These are phyloP conservation scores for Cantharis rustica DNA, from an alignment of 2,888 invertebrate genomes.

Conservation along the genomic window DNA sequence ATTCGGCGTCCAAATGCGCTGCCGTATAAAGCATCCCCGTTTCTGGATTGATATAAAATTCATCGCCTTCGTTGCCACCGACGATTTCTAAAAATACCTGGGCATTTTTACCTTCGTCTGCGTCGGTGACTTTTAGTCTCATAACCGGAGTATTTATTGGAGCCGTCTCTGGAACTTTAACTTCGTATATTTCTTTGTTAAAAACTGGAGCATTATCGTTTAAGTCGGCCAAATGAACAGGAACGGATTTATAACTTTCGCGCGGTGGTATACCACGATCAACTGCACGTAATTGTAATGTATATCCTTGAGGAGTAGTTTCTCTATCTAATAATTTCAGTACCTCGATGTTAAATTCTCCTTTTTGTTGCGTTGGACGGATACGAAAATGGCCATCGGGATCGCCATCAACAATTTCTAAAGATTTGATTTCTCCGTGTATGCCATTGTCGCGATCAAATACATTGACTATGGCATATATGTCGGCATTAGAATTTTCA, in stretches of 20 bases:
- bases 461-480: constrained; percentile 88
- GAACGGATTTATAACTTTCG: constrained; percentile 78
- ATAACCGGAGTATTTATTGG: constrained; percentile 89
- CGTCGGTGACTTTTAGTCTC: constrained; percentile 83
- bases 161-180: constrained; percentile 85
- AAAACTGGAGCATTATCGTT: constrained; percentile 89
- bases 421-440: constrained; percentile 79
- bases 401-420: constrained; percentile 89
- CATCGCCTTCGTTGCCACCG: constrained; percentile 88
- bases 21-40: constrained; percentile 90
- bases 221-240: constrained; percentile 78
- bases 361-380: constrained; percentile 63
- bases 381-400: constrained; percentile 88
- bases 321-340: constrained; percentile 79
- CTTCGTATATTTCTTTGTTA: constrained; percentile 84
- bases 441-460: constrained; percentile 82
- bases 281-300: constrained; percentile 81
- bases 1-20: constrained; percentile 82
- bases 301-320: constrained; percentile 79
- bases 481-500: constrained; percentile 80
- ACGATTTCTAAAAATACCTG: constrained; percentile 86
- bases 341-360: constrained; percentile 81
- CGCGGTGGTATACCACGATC: constrained; percentile 83
- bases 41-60: constrained; percentile 84
- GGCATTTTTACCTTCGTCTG: constrained; percentile 82